Evolutionary conservation across 2,888 invertebrate genomes (phyloP), one percentile per base, ranked within the genome.

Genomic region (Eretmocerus hayati): DNA sequence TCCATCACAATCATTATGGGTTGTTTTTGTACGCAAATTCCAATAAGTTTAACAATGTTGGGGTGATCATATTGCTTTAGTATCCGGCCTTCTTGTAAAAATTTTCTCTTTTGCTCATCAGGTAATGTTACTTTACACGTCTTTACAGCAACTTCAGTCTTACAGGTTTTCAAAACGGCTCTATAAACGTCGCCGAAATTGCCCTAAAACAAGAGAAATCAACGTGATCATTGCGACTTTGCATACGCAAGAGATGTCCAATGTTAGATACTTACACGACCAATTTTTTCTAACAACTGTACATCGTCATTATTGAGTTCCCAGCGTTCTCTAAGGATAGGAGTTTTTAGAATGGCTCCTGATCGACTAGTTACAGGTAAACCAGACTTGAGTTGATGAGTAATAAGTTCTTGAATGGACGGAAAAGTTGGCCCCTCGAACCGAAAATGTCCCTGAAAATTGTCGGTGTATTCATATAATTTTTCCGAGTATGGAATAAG

Each of bases 1-100:
- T 97, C 97, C 96, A 97, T 96, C 26, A 97, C 94, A 63, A 97
- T 95, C 94, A 96, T 95, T 49, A 97, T 94, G 0, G 97, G 97
- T 63, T 95, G 94, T 66, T 94, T 91, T 72, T 95, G 95, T 55
- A 95, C 95, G 61, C 95, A 96, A 61, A 97, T 95, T 22, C 97
- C 97, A 60, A 95, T 94, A 32, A 97, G 81, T 65, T 90, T 84
- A 31, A 96, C 96, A 56, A 96, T 91, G 74, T 96, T 96, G 1
- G 92, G 91, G 73, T 96, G 96, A 71, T 94, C 89, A 71, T 96
- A 96, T 71, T 94, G 94, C 70, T 95, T 94, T 13, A 96, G 77
- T 58, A 96, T 95, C 58, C 95, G 78, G 0, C 95, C 95, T 69
- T 96, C 96, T 69, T 92, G 92, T 30, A 96, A 75, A 75, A 96